These are phyloP conservation scores for Reticulitermes lucifugus DNA, from an alignment of 2,888 invertebrate genomes.

Conservation along the genomic window DNA sequence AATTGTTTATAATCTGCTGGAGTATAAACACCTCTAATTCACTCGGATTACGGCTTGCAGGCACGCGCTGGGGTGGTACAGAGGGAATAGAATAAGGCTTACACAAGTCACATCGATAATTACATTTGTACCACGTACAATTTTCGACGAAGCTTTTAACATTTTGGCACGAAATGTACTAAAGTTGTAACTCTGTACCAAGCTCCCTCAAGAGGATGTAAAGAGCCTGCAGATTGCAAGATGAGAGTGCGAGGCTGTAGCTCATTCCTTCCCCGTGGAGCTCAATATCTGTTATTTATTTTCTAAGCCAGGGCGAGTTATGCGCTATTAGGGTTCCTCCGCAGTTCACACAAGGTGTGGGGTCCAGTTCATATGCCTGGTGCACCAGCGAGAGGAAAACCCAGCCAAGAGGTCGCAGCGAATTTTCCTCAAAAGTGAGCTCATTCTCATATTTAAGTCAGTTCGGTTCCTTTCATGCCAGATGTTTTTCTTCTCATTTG, in stretches of 20 bases:
- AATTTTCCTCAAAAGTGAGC: conserved; percentile 11
- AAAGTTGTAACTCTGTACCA: neutral
- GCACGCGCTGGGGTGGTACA: too few species aligned
- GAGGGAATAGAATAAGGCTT: too few species aligned
- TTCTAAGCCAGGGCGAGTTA: conserved; percentile 41
- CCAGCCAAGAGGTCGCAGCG: neutral
- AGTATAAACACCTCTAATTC: too few species aligned
- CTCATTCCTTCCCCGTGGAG: neutral
- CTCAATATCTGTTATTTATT: conserved; percentile 43
- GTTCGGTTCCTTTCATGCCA: neutral
- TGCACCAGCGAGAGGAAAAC: neutral
- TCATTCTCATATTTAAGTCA: conserved; percentile 35
- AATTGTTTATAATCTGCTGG: too few species aligned
- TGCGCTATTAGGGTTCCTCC: neutral
- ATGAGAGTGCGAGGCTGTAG: conserved; percentile 16
- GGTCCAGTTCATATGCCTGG: neutral
- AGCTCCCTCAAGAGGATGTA: neutral
- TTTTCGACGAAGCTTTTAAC: neutral
- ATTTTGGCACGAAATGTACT: neutral
- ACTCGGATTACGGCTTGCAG: too few species aligned
- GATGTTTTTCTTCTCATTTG: neutral
- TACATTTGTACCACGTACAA: too few species aligned
- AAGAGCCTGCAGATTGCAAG: conserved; percentile 16
- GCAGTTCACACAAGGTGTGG: conserved; percentile 2
- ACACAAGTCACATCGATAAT: too few species aligned